Evolutionary conservation across 2,888 invertebrate species (phyloP).

Genomic region (Sphaeridia pumilis): DNA sequence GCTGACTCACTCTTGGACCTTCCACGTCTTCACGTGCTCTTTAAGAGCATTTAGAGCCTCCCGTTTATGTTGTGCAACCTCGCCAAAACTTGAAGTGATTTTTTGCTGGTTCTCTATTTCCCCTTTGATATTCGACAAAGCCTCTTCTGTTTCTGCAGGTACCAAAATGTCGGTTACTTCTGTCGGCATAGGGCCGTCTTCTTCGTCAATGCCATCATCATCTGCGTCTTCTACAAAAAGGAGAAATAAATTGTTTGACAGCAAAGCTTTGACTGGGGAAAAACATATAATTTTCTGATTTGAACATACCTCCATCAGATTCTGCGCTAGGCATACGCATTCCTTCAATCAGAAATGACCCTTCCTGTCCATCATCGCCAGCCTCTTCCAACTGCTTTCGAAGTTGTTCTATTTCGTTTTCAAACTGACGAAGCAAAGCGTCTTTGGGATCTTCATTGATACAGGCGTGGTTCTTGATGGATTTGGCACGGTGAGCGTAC

Average conservation of each 20-base stretch:
- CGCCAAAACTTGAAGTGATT: conserved; percentile 21
- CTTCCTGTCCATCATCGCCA: conserved; percentile 29
- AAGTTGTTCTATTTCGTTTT: conserved; percentile 88
- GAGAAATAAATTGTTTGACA: no score
- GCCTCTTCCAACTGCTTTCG: conserved; percentile 71
- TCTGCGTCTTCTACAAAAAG: conserved; percentile 18
- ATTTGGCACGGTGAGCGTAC: conserved; percentile 95
- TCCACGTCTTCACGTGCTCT: conserved; percentile 26
- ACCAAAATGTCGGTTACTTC: conserved; percentile 10
- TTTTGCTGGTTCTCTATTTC: conserved; percentile 27
- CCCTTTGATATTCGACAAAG: conserved; percentile 24
- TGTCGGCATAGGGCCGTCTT: not conserved
- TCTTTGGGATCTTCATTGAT: conserved; percentile 98
- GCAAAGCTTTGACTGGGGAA: no score
- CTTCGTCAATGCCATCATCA: conserved; percentile 24
- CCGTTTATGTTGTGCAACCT: conserved; percentile 20
- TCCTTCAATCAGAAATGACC: conserved; percentile 4
- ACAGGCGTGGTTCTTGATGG: conserved; percentile 88
- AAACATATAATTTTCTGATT: no score
- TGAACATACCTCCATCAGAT: not conserved
- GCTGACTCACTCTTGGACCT: conserved; percentile 21
- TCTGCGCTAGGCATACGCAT: not conserved
- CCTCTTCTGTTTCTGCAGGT: conserved; percentile 5
- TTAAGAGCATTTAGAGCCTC: conserved; percentile 24
- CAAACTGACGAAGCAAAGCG: conserved; percentile 86